Evolutionary conservation across 2,888 invertebrate species (phyloP).

Genomic region (Molorchus minor): DNA sequence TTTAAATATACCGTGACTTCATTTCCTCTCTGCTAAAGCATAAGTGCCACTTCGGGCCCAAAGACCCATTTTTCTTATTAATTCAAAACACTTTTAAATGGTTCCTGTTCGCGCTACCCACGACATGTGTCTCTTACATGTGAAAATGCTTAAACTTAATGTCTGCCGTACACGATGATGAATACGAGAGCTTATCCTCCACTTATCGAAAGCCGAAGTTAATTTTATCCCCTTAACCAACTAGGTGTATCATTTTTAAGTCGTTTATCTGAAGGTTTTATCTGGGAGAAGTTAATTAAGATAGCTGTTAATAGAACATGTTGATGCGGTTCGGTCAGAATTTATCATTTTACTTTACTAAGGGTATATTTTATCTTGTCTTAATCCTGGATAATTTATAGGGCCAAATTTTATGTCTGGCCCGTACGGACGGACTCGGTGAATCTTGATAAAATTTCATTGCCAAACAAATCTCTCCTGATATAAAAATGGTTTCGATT

Average conservation of each 20-base stretch:
- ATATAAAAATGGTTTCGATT: background rate
- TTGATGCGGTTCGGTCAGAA: constrained; percentile 14
- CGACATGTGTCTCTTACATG: constrained; percentile 41
- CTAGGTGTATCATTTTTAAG: constrained; percentile 29
- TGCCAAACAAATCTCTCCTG: background rate
- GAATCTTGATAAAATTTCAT: constrained; percentile 12
- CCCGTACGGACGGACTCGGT: constrained; percentile 8
- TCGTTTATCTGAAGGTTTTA: constrained; percentile 24
- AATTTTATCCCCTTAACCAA: constrained; percentile 28
- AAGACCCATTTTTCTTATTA: constrained; percentile 57
- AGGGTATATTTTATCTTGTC: constrained; percentile 14
- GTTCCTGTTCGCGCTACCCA: constrained; percentile 35
- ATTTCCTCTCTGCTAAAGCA: constrained; percentile 48
- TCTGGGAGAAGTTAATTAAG: constrained; percentile 25
- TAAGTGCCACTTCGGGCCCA: constrained; percentile 51
- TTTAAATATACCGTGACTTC: constrained; percentile 55
- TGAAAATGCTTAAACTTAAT: constrained; percentile 39
- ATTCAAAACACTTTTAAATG: constrained; percentile 55
- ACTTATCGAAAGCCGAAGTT: constrained; percentile 21
- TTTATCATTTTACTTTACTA: constrained; percentile 19
- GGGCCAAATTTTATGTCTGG: constrained; percentile 6
- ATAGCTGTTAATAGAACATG: constrained; percentile 24
- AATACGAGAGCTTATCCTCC: constrained; percentile 18
- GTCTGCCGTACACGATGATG: constrained; percentile 21
- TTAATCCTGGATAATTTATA: constrained; percentile 23